Base-by-base conservation (phyloP, 2,113 vertebrate genomes). In the Noctilio leporinus region DNA sequence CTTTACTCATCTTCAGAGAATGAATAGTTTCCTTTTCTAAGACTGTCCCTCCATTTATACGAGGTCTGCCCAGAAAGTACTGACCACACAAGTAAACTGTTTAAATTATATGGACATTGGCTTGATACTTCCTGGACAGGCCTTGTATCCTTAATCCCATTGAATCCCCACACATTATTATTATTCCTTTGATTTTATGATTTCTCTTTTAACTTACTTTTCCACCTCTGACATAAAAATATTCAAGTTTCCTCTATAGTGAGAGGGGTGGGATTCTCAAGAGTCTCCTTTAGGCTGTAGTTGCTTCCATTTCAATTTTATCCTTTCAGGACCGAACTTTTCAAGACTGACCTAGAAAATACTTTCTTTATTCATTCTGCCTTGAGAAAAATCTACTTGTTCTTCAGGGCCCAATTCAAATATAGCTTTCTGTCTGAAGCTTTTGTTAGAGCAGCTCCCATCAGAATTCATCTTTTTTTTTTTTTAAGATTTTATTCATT, bases 341-440 rank as follows among this genome's bases (percentile, higher is more conserved):
- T 87, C n/a, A 57, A 94, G 70, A 91, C 24, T 92, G 81, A 83
- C 84, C 91, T 47, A 95, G 72, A 95, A 93, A 91, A 40, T 89
- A n/a, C 69, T 97, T 85, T 86, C 89, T 80, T 90, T 88, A 89
- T 3, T 72, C 38, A 78, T 59, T 80, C 22, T 84, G 91, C 35
- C 81, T 93, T 93, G n/a, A 30, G 91, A 95, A 96, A 95, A 93
- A 26, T 76, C 35, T 88, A 91, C 53, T 91, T 93, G 22, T 76
- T 49, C 64, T 93, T 95, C 30, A 95, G 49, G 51, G 24, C 7
- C 75, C 86, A 92, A 65, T 88, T 91, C 75, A 96, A 97, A 93
- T 57, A 90, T 1, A n/a, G 40, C 7, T 64, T 64, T 33, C 28
- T 92, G 33, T 89, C 40, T 81, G 75, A 94, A 89, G 73, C 28